Base-by-base conservation (phyloP, 2,113 vertebrate genomes). In the Catharus bicknelli region DNA sequence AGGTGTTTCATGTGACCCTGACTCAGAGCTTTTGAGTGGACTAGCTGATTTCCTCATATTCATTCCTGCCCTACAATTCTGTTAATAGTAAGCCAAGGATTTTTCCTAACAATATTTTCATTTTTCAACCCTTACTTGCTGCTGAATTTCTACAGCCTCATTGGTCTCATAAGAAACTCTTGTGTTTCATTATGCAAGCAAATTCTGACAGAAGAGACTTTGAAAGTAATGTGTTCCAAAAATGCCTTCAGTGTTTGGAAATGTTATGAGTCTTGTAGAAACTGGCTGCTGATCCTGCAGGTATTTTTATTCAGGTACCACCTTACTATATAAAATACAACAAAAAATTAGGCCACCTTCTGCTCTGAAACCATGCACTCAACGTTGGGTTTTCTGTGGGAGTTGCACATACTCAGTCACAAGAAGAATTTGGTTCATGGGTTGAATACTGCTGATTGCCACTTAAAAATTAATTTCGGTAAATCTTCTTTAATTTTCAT, bases 201-300 rank as follows among this genome's bases (percentile, higher is more conserved):
- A 90, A 80, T 92, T 95, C 76, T 96, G 76, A 92, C 86, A 95
- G 91, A 92, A 57, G 42, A 94, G 53, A 72, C 62, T 95, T 93
- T 96, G 86, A 96, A 96, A 94, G 68, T 88, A 95, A 93, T 61
- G 73, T 93, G 86, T 90, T 94, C 93, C 92, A 93, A 95, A 95
- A 95, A 86, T 82, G 79, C 95, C 79, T 95, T 82, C 69, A 80
- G 88, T 95, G 72, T 93, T 96, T 90, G 79, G 75, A 92, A 77
- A 90, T 45, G 51, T 73, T 91, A 29, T 74, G 94, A 96, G 79
- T 61, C 86, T 90, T 94, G 90, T 77, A 59, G 77, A 79, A 96
- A 82, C 76, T 95, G 91, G 48, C 92, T 95, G 88, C 78, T 88
- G 85, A 83, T 96, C 76, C 90, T 95, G 82, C 87, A 96, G 88